Base-by-base conservation (phyloP, 1,140 invertebrate species). In the Achatina immaculata region DNA sequence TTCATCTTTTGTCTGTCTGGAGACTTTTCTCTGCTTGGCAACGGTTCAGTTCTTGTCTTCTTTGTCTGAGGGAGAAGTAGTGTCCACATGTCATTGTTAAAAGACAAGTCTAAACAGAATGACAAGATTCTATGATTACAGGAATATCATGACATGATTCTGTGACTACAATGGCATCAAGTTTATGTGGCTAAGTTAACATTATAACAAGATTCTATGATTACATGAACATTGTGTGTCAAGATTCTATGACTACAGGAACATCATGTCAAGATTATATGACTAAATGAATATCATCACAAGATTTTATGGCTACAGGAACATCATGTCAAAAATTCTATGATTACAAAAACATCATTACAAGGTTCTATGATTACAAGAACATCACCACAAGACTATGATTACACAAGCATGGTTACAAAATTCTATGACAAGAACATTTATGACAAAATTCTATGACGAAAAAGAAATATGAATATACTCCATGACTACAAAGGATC, bases 1-100 rank as follows among this genome's bases (percentile, higher is more conserved):
- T 94, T 97, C 78, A 97, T 93, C 72, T 94, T 93, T 36, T 92
- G 92, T 85, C 93, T 92, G 84, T 96, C 95, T 1, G 84, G 78
- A 31, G 85, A 84, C 24, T 81, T 83, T 45, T 87, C 83, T 31
- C 51, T 76, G 34, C 81, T 58, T 19, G 78, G 81, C 40, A 83
- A 34, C 1, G 48, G 51, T 24, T 73, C 78, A 19, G 73, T 77
- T 48, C 69, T 43, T 19, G 48, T 72, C 31, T 76, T 65, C 21
- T 48, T 77, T 28, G 75, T 68, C 75, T 83, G 72, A 40, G 72
- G 69, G 24, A 31, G 68, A 45, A 31, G 38, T 4, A 21, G 40
- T n/a, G 36, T 14, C 48, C 11, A 24, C 48, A 24, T 24, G 24
- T 51, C 11, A 51, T 24, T 51, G 24, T 51, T 51, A 11, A 51